phyloP scores from a whole-genome alignment of 2,113 vertebrate genomes.

The Solea solea region DNA sequence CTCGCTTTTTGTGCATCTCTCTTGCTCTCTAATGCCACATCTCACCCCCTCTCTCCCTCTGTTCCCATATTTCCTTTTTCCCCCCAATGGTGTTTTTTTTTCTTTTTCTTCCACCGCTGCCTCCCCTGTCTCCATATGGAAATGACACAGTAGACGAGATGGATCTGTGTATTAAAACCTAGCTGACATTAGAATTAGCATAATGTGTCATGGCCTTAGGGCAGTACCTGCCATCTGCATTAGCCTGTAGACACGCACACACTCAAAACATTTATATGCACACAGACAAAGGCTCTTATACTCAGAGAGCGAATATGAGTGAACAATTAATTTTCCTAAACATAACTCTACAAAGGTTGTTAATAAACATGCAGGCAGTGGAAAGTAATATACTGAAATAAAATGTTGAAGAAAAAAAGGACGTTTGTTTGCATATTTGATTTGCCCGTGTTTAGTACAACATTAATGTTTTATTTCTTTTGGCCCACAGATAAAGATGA shows the following conservation, averaged over 20 bases:
- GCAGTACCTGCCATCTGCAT: slow-evolving; percentile 99
- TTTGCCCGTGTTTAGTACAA: neutral
- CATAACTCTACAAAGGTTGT: slow-evolving; percentile 23
- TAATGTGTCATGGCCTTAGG: slow-evolving; percentile 98
- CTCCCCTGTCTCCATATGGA: slow-evolving; percentile 87
- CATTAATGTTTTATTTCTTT: slow-evolving; percentile 38
- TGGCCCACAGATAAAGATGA: slow-evolving; percentile 94
- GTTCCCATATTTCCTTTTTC: slow-evolving; percentile 31
- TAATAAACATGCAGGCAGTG: neutral
- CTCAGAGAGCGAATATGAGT: slow-evolving; percentile 24
- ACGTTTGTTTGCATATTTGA: neutral
- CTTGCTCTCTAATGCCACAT: slow-evolving; percentile 52
- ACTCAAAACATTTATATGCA: slow-evolving; percentile 29
- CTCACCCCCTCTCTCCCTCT: slow-evolving; percentile 13
- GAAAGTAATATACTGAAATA: neutral
- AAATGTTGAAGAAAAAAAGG: neutral
- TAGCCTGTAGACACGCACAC: slow-evolving; percentile 87
- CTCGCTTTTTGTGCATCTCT: slow-evolving; percentile 48
- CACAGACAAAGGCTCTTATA: slow-evolving; percentile 26
- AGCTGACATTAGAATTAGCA: slow-evolving; percentile 99
- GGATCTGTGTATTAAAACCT: slow-evolving; percentile 99
- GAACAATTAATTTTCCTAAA: slow-evolving; percentile 9
- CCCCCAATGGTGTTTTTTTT: slow-evolving; percentile 29
- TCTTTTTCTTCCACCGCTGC: slow-evolving; percentile 42
- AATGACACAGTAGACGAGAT: slow-evolving; percentile 97